Conservation (phyloP, 1,140 invertebrate genomes). For the Drosophila guanche region DNA sequence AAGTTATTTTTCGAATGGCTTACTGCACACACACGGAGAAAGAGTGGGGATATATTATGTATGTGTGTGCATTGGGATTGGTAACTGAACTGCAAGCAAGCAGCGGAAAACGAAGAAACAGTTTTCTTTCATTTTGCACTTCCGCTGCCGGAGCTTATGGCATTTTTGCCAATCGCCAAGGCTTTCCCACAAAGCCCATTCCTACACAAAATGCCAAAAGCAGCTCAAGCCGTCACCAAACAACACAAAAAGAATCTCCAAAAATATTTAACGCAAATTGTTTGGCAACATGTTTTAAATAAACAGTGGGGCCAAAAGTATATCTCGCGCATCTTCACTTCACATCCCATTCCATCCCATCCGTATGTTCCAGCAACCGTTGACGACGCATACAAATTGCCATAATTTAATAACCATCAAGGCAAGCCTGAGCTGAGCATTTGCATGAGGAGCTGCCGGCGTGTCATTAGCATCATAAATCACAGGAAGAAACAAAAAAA, state of each 20-base stretch:
- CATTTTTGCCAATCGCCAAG: slow-evolving; percentile 66
- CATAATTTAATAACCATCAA: slow-evolving; percentile 82
- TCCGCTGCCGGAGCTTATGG: slow-evolving; percentile 44
- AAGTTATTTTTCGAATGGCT: slow-evolving; percentile 81
- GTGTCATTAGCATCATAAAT: slow-evolving; percentile 83
- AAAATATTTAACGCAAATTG: slow-evolving; percentile 72
- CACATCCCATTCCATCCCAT: background rate
- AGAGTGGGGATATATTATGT: background rate
- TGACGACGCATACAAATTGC: slow-evolving; percentile 77
- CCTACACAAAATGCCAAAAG: slow-evolving; percentile 14
- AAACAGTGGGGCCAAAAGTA: slow-evolving; percentile 57
- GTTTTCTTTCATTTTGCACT: slow-evolving; percentile 75
- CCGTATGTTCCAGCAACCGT: background rate
- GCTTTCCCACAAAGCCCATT: slow-evolving; percentile 27
- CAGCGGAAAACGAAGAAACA: slow-evolving; percentile 76
- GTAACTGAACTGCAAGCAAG: slow-evolving; percentile 56
- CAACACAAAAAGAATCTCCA: slow-evolving; percentile 10
- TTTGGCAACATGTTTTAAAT: slow-evolving; percentile 78
- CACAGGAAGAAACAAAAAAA: slow-evolving; percentile 62
- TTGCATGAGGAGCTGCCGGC: slow-evolving; percentile 50
- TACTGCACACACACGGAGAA: slow-evolving; percentile 40
- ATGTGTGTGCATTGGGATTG: slow-evolving; percentile 19
- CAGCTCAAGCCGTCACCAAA: slow-evolving; percentile 30
- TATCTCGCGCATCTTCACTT: background rate
- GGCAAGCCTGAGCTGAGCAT: slow-evolving; percentile 38